phyloP scores from a whole-genome alignment of 1,140 invertebrate species.

The Oryctes rhinoceros region DNA sequence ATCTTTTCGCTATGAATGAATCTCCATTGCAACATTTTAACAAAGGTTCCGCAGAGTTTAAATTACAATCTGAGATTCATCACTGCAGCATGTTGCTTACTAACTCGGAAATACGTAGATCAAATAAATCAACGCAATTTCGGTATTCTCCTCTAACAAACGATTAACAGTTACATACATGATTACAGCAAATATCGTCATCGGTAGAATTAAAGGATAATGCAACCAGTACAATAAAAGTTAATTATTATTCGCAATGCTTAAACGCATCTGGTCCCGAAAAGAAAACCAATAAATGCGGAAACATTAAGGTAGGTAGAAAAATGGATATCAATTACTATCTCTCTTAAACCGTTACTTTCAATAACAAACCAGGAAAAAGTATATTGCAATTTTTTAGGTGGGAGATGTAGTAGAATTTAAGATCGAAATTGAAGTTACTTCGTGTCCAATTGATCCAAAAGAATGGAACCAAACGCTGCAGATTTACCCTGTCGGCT shows the following conservation, averaged over 20 bases:
- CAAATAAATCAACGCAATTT: no score
- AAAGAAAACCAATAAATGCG: constrained; percentile 83
- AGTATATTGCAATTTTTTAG: constrained; percentile 60
- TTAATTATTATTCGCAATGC: constrained; percentile 90
- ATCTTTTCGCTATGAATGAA: no score
- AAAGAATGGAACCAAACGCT: constrained; percentile 72
- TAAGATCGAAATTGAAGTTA: constrained; percentile 62
- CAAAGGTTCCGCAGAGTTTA: no score
- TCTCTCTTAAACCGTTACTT: not conserved
- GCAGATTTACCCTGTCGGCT: constrained; percentile 77
- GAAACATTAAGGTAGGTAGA: constrained; percentile 67
- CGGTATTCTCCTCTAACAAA: no score
- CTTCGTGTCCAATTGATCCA: constrained; percentile 67
- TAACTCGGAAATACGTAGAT: no score
- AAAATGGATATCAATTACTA: not conserved
- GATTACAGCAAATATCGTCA: constrained; percentile 84
- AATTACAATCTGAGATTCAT: no score
- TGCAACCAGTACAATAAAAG: constrained; percentile 81
- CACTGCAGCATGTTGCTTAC: no score
- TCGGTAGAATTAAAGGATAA: constrained; percentile 93
- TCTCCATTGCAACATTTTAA: no score
- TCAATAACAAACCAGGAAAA: not conserved
- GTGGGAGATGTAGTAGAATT: constrained; percentile 67
- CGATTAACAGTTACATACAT: not conserved
- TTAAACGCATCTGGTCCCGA: constrained; percentile 66